Evolutionary conservation across 2,888 invertebrate genomes (phyloP).

Genomic region (Phragmatobia fuliginosa): DNA sequence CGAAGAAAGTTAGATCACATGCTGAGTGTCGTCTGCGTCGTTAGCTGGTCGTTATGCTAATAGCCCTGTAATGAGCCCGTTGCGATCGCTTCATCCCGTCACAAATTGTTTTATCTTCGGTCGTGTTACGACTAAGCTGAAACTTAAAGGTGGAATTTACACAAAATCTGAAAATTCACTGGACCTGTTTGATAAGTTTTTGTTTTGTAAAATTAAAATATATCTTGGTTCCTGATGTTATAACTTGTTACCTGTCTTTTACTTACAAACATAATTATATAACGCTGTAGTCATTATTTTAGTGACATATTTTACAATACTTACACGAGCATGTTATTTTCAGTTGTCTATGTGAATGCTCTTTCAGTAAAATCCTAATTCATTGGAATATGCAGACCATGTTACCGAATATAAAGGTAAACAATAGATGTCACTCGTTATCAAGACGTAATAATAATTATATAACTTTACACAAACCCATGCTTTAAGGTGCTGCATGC

Average conservation of each 20-base stretch:
- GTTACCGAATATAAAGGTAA: background rate
- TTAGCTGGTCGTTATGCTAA: conserved; percentile 65
- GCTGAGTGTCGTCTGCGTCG: conserved; percentile 51
- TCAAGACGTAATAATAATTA: background rate
- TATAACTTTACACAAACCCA: no score
- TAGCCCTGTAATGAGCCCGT: conserved; percentile 47
- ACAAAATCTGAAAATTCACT: background rate
- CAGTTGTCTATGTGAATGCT: no score
- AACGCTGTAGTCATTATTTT: background rate
- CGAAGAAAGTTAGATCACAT: conserved; percentile 41
- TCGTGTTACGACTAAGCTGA: conserved; percentile 23
- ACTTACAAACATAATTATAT: background rate
- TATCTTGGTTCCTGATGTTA: background rate
- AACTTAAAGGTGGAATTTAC: background rate
- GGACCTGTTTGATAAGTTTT: conserved; percentile 6
- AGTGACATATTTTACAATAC: background rate
- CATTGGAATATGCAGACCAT: background rate
- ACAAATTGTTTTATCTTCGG: conserved; percentile 35
- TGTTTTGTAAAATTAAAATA: conserved; percentile 10
- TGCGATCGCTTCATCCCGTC: conserved; percentile 42
- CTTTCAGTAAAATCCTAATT: background rate
- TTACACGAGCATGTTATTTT: background rate
- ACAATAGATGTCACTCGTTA: background rate
- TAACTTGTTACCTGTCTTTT: background rate
- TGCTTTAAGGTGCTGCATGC: no score